Evolutionary conservation across 2,797 vertebrate genomes (phyloP).

Genomic region (Chiloscyllium punctatum): DNA sequence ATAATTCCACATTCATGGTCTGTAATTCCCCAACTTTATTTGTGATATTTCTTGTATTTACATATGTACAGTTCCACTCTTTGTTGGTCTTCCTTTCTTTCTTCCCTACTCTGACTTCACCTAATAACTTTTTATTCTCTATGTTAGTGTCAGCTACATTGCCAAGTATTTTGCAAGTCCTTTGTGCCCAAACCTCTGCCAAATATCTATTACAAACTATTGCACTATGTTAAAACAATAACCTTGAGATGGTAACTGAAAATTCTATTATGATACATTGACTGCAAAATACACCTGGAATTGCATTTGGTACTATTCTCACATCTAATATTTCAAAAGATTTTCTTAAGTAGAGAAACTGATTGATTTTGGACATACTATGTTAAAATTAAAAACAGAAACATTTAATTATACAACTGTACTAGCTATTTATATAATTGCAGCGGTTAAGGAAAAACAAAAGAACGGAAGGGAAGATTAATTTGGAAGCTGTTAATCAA

Average conservation of each 20-base stretch:
- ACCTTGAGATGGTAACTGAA: background rate
- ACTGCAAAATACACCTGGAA: background rate
- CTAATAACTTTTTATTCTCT: no score
- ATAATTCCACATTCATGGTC: no score
- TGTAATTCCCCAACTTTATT: no score
- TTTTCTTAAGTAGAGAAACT: background rate
- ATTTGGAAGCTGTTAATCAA: background rate
- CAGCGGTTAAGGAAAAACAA: background rate
- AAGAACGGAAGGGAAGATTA: background rate
- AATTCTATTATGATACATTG: background rate
- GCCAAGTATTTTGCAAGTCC: no score
- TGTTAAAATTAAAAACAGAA: background rate
- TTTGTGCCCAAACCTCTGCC: no score
- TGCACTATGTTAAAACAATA: no score
- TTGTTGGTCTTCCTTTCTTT: no score
- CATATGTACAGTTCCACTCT: no score
- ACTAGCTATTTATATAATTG: background rate
- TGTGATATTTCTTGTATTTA: no score
- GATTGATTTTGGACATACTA: background rate
- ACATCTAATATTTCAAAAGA: background rate
- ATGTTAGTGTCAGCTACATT: no score
- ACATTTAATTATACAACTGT: constrained; percentile 18
- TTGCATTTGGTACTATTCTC: background rate
- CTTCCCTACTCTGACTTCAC: no score
- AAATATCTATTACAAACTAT: no score